Evolutionary conservation across 2,888 invertebrate genomes (phyloP).

Genomic region (Amphimallon solstitiale): DNA sequence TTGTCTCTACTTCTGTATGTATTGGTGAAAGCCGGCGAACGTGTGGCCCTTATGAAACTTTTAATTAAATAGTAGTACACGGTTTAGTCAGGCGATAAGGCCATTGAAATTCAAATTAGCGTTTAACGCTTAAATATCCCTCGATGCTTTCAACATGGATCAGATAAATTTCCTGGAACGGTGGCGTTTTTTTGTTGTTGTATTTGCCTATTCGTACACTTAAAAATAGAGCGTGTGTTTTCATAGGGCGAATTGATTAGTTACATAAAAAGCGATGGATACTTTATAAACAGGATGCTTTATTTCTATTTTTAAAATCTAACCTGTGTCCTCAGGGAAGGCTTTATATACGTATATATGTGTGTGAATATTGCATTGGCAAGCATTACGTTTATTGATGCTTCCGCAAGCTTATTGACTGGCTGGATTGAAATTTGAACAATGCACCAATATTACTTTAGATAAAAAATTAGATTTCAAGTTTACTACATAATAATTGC

Average conservation of each 20-base stretch:
- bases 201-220: not conserved
- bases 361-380: too few relatives aligned
- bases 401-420: too few relatives aligned
- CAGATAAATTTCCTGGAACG: constrained; percentile 27
- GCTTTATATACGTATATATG: too few relatives aligned
- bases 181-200: constrained; percentile 18
- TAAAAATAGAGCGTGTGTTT: constrained; percentile 14
- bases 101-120: constrained; percentile 35
- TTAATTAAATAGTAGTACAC: constrained; percentile 33
- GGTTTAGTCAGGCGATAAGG: constrained; percentile 34
- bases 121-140: constrained; percentile 28
- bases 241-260: not conserved
- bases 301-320: too few relatives aligned
- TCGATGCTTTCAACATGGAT: constrained; percentile 27
- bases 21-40: not conserved
- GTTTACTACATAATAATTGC: too few relatives aligned
- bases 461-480: too few relatives aligned
- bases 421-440: too few relatives aligned
- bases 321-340: too few relatives aligned
- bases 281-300: too few relatives aligned
- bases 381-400: too few relatives aligned
- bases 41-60: constrained; percentile 29
- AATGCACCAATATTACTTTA: too few relatives aligned
- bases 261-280: too few relatives aligned
- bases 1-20: not conserved